Evolutionary conservation across 2,113 vertebrate species (phyloP).

Genomic region (Synodontis membranacea): DNA sequence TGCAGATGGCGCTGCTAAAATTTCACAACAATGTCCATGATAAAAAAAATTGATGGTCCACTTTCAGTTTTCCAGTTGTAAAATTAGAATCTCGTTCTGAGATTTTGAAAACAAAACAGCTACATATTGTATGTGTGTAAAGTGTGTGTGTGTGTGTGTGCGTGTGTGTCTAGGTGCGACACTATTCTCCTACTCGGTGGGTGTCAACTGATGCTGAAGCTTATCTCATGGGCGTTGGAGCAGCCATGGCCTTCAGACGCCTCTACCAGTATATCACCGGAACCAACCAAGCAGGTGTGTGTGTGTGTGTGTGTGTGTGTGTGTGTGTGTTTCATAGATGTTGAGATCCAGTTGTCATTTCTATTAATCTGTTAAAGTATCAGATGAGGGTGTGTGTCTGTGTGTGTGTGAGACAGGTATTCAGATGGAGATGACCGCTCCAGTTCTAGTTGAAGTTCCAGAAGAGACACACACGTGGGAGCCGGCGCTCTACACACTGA

Average conservation of each 20-base stretch:
- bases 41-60: too few species aligned
- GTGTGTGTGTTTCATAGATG: slow-evolving; percentile 5
- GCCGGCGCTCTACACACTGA: slow-evolving; percentile 73
- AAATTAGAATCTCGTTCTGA: not conserved
- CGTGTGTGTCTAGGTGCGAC: slow-evolving; percentile 68
- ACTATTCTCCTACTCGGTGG: slow-evolving; percentile 74
- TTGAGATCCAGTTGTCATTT: not conserved
- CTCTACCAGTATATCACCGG: slow-evolving; percentile 78
- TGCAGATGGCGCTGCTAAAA: not conserved
- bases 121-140: slow-evolving; percentile 8
- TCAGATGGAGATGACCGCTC: slow-evolving; percentile 77
- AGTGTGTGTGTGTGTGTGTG: slow-evolving; percentile 31
- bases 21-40: too few species aligned
- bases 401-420: slow-evolving; percentile 58
- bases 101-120: not conserved
- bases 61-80: not conserved
- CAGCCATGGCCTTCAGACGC: slow-evolving; percentile 76
- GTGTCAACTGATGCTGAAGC: slow-evolving; percentile 75
- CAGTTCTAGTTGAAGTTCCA: slow-evolving; percentile 74
- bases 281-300: slow-evolving; percentile 67
- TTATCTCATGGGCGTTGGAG: slow-evolving; percentile 76
- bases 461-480: slow-evolving; percentile 74
- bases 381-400: slow-evolving; percentile 6
- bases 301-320: slow-evolving; percentile 57
- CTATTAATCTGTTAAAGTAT: not conserved